Conservation (phyloP, 2,797 vertebrate genomes). For the Sebastes vulpes region DNA sequence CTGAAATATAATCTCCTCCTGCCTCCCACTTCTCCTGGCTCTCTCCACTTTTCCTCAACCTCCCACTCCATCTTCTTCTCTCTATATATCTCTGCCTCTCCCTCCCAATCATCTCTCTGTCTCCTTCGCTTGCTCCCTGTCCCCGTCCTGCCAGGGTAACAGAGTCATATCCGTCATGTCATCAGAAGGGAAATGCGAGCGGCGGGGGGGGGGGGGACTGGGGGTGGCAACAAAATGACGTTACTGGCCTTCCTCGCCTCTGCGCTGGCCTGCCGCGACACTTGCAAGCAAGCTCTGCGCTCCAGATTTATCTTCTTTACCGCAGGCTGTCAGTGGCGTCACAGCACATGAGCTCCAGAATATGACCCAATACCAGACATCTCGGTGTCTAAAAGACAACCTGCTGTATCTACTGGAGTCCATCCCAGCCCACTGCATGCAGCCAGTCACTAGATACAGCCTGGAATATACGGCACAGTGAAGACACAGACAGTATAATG, state of each 20-base stretch:
- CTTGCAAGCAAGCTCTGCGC: constrained; percentile 51
- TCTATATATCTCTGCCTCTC: constrained; percentile 49
- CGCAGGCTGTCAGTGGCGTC: constrained; percentile 67
- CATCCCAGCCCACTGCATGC: background rate
- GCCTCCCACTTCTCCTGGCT: constrained; percentile 6
- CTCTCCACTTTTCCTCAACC: constrained; percentile 31
- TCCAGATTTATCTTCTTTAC: constrained; percentile 82
- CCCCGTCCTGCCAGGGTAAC: constrained; percentile 68
- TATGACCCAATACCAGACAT: constrained; percentile 32
- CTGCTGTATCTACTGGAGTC: constrained; percentile 37
- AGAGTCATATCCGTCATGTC: constrained; percentile 82
- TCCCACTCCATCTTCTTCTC: constrained; percentile 63
- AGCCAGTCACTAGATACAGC: background rate
- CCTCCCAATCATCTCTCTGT: constrained; percentile 56
- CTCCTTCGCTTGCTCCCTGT: constrained; percentile 70
- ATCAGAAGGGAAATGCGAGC: constrained; percentile 72
- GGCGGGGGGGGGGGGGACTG: constrained; percentile 41
- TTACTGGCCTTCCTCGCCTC: constrained; percentile 61
- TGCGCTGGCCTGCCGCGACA: constrained; percentile 53
- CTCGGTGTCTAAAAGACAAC: constrained; percentile 46
- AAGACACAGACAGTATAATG: constrained; percentile 23
- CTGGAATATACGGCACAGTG: background rate
- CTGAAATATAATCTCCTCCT: constrained; percentile 39
- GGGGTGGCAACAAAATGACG: constrained; percentile 70
- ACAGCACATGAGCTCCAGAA: constrained; percentile 32